Evolutionary conservation across 2,888 invertebrate genomes (phyloP).

Genomic region (Dorcus hopei): DNA sequence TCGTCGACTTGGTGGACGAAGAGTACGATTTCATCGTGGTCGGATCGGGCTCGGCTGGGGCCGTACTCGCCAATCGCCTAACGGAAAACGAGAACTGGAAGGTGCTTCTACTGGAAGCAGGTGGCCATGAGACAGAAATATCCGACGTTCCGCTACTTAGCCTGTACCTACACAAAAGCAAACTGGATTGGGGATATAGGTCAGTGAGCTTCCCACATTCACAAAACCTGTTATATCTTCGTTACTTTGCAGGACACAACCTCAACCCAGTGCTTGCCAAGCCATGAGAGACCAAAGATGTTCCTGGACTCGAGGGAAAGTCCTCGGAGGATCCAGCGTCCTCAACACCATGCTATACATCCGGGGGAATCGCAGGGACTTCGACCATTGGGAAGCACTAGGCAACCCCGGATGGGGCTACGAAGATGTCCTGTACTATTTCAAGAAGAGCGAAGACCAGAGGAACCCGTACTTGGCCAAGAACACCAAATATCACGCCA

Average conservation of each 20-base stretch:
- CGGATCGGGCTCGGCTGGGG: conserved; percentile 82
- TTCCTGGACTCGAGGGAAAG: conserved; percentile 88
- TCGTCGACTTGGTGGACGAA: conserved; percentile 58
- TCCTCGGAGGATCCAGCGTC: conserved; percentile 83
- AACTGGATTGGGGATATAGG: conserved; percentile 88
- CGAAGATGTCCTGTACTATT: conserved; percentile 77
- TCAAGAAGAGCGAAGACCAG: conserved; percentile 84
- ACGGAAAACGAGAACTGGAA: conserved; percentile 77
- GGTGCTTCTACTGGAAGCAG: conserved; percentile 77
- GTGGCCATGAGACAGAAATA: conserved; percentile 83
- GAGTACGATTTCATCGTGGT: conserved; percentile 82
- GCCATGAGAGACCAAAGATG: conserved; percentile 82
- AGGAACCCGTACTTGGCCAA: conserved; percentile 82
- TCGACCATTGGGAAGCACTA: conserved; percentile 78
- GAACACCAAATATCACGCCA: conserved; percentile 66
- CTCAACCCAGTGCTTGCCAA: conserved; percentile 78
- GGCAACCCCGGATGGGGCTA: conserved; percentile 89
- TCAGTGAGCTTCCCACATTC: conserved; percentile 41
- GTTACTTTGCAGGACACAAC: conserved; percentile 66
- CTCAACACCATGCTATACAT: conserved; percentile 91
- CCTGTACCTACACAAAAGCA: conserved; percentile 83
- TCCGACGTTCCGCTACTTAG: conserved; percentile 85
- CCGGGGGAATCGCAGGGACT: conserved; percentile 82
- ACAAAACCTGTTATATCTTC: background rate
- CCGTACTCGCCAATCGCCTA: conserved; percentile 77